A percentile compares a stretch with the other conserved stretches of the same genome.
phyloP scores from a whole-genome alignment of 2,888 invertebrate genomes.

The Agrotis ipsilon region DNA sequence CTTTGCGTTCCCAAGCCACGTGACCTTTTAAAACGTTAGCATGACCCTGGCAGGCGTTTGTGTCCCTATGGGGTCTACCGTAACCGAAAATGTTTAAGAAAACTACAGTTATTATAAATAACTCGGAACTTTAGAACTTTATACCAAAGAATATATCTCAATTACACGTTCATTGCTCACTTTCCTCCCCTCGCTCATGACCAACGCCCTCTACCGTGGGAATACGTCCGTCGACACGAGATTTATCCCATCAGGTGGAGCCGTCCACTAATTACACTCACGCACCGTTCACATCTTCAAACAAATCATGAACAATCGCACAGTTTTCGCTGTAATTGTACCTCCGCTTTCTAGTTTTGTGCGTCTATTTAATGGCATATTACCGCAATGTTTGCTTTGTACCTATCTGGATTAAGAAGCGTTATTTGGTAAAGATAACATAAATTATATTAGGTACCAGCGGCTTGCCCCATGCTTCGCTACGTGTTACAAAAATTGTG shows the following conservation, averaged over 20 bases:
- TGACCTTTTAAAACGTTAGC: too few species aligned
- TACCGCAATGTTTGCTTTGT: background rate
- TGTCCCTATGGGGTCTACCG: too few species aligned
- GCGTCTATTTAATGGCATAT: background rate
- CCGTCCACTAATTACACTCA: conserved; percentile 63
- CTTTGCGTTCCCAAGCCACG: too few species aligned
- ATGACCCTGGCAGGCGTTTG: too few species aligned
- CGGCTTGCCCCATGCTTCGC: too few species aligned
- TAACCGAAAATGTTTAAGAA: too few species aligned
- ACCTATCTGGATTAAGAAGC: background rate
- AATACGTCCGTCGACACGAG: conserved; percentile 58
- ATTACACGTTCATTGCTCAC: background rate
- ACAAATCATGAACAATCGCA: conserved; percentile 56
- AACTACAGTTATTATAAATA: too few species aligned
- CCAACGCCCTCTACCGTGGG: conserved; percentile 44
- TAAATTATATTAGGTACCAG: too few species aligned
- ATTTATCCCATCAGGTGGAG: conserved; percentile 63
- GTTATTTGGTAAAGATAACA: too few species aligned
- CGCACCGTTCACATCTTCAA: conserved; percentile 59
- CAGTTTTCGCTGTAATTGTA: conserved; percentile 36
- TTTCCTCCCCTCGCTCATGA: conserved; percentile 19
- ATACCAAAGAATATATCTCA: background rate
- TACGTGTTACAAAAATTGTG: too few species aligned
- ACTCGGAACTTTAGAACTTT: too few species aligned
- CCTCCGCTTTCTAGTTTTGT: conserved; percentile 3